These are phyloP conservation scores for Ctenosaura bakeri DNA, from an alignment of 2,797 vertebrate species.

Conservation along the genomic window DNA sequence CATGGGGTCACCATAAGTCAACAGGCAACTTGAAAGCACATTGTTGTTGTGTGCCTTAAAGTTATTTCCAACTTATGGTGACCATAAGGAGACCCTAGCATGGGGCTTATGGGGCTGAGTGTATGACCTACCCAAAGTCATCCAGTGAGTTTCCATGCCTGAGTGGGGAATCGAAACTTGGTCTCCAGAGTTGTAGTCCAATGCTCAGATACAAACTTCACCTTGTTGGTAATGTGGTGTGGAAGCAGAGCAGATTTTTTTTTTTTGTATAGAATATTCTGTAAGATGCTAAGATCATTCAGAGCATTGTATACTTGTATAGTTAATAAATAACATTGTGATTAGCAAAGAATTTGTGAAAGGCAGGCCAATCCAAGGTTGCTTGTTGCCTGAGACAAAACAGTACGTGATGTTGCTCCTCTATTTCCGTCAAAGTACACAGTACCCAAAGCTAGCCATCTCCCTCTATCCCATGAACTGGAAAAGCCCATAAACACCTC, in stretches of 20 bases:
- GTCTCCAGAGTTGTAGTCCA: too few relatives aligned
- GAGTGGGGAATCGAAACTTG: too few relatives aligned
- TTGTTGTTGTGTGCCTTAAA: too few relatives aligned
- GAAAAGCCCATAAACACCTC: background rate
- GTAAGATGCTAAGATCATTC: background rate
- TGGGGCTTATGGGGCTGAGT: too few relatives aligned
- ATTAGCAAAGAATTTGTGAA: background rate
- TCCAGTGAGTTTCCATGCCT: too few relatives aligned
- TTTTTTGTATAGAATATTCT: background rate
- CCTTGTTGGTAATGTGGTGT: too few relatives aligned
- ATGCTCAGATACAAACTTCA: too few relatives aligned
- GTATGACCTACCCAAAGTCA: too few relatives aligned
- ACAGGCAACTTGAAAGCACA: too few relatives aligned
- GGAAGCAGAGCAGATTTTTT: background rate
- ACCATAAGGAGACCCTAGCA: too few relatives aligned
- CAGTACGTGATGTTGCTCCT: background rate
- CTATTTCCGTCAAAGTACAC: background rate
- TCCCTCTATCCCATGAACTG: background rate
- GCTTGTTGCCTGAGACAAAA: background rate
- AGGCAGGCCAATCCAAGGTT: background rate
- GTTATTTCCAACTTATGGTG: too few relatives aligned
- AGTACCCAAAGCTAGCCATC: background rate
- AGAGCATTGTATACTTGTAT: background rate
- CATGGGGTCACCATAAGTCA: too few relatives aligned
- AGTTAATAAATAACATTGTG: background rate